These are phyloP conservation scores for Scaptomyza cyrtandrae DNA, from an alignment of 2,888 invertebrate species.

Conservation along the genomic window DNA sequence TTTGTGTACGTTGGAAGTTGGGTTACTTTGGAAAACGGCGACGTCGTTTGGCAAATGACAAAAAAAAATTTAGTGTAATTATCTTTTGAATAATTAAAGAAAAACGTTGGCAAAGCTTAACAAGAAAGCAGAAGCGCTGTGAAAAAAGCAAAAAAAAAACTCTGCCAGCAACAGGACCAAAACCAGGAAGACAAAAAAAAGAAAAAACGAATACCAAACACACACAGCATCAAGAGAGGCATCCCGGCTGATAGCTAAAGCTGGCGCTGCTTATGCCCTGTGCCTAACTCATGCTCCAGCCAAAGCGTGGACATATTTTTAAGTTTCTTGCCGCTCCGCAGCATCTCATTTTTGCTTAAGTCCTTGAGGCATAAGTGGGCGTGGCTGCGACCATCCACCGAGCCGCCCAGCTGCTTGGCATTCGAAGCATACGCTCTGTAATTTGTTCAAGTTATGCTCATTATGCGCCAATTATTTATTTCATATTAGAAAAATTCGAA, in stretches of 20 bases:
- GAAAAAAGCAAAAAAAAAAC: too few species aligned
- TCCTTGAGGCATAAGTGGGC: conserved; percentile 38
- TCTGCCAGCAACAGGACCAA: conserved; percentile 51
- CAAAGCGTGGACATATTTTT: conserved; percentile 60
- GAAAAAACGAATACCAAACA: conserved; percentile 18
- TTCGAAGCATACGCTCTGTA: conserved; percentile 66
- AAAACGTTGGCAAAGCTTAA: conserved; percentile 71
- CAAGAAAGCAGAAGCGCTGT: conserved; percentile 37
- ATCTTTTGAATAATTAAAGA: conserved; percentile 83
- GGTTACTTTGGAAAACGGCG: conserved; percentile 52
- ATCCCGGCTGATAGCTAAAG: conserved; percentile 54
- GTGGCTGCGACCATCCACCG: conserved; percentile 13
- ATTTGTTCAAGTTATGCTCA: conserved; percentile 76
- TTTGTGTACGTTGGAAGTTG: conserved; percentile 50
- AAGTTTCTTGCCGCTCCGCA: conserved; percentile 44
- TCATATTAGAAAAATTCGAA: conserved; percentile 46
- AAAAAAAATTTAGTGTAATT: conserved; percentile 75
- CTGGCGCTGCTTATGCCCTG: conserved; percentile 34
- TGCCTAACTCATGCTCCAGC: conserved; percentile 16
- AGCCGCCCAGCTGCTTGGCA: conserved; percentile 43
- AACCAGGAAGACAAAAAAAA: conserved; percentile 16
- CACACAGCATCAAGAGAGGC: conserved; percentile 11
- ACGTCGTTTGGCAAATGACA: conserved; percentile 60
- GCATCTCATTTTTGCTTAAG: conserved; percentile 10
- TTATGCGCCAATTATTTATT: conserved; percentile 79